Conservation (phyloP, 2,797 vertebrate genomes). For the Pangasius krempfi region DNA sequence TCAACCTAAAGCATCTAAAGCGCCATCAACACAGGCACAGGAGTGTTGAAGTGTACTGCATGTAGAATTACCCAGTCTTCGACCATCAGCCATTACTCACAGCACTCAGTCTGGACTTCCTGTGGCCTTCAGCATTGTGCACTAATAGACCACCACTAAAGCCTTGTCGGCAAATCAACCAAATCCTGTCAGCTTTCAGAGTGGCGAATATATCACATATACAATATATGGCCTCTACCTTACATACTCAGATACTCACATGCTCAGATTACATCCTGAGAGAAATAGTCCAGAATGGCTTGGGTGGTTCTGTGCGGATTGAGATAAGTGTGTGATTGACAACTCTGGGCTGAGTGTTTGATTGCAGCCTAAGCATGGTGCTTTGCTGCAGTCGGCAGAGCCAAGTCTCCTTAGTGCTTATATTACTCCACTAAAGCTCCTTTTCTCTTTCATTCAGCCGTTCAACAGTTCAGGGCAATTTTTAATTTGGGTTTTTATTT, state of each 20-base stretch:
- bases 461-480: not conserved
- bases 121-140: not conserved
- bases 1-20: slow-evolving; percentile 23
- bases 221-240: not conserved
- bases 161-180: not conserved
- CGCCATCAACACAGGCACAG: not conserved
- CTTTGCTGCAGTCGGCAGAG: slow-evolving; percentile 38
- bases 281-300: slow-evolving; percentile 1
- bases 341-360: slow-evolving; percentile 27
- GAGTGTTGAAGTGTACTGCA: slow-evolving; percentile 31
- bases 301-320: not conserved
- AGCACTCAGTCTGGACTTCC: not conserved
- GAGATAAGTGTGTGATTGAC: slow-evolving; percentile 30
- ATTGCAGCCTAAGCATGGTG: slow-evolving; percentile 38
- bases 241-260: not conserved
- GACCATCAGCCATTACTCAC: not conserved
- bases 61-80: slow-evolving; percentile 19
- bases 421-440: slow-evolving; percentile 32
- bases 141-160: slow-evolving; percentile 21
- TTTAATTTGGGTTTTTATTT: slow-evolving; percentile 11
- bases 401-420: not conserved
- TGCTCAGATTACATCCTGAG: slow-evolving; percentile 6
- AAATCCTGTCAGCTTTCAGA: slow-evolving; percentile 15
- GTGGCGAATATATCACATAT: not conserved
- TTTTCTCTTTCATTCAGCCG: not conserved